Base-by-base conservation (phyloP, 2,888 invertebrate genomes). In the Gibbula magus region DNA sequence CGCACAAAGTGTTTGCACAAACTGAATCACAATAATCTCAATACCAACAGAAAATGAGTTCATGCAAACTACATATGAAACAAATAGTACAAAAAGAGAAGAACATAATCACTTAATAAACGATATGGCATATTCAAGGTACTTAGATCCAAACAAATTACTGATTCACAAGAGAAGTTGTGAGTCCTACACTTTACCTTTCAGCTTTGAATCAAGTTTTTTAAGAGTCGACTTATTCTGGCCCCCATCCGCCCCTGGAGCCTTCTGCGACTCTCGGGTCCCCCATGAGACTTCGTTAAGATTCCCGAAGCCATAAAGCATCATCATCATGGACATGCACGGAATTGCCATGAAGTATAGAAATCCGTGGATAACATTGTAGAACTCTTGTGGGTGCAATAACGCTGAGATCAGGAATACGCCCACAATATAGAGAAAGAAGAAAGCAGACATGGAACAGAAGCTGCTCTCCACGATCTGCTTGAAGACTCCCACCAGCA, bases 401-500 rank as follows among this genome's bases (percentile, higher is more conserved):
- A 97, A 96, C 73, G 98, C 99, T 77, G 99, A 98, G 95, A 98
- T 97, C 89, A 98, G 95, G 94, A 98, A 98, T 45, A 83, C 97
- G 76, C 97, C 95, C 82, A 97, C 96, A 92, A 98, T 95, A n/a
- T 98, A 96, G 94, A 98, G 97, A 93, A 99, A 95, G 95, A 99
- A 99, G 92, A 99, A 98, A 78, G 98, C 97, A 22, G 99, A 98
- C 0, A 99, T 98, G 35, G 98, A 98, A 78, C 98, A 88, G 77
- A 85, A 75, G 22, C 98, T 98, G 94, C 99, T 99, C 95, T 98
- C 98, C 84, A 97, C 97, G 91, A 99, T 95, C 93, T 99, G 98
- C 39, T 99, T 95, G 0, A 98, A 97, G 0, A 98, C 98, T 95
- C 99, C 99, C 77, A 99, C 98, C 88, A 99, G 97, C 45, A 99